These are phyloP conservation scores for Hyles euphorbiae DNA, from an alignment of 1,140 invertebrate species.

Conservation along the genomic window DNA sequence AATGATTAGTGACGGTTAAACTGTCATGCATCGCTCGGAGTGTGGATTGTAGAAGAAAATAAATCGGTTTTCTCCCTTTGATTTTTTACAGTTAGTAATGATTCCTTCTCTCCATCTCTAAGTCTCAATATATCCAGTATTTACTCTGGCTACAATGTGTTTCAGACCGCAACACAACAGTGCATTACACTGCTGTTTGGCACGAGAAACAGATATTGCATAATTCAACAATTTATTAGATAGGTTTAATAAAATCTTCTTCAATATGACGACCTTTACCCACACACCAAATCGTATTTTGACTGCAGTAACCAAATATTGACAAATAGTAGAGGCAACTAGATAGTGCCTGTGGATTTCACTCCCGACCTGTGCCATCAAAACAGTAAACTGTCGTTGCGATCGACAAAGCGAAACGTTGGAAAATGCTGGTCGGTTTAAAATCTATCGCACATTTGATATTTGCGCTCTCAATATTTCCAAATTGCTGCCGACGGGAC, in stretches of 20 bases:
- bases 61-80: neutral
- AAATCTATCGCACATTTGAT: neutral
- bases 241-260: neutral
- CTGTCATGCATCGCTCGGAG: too few relatives aligned
- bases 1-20: neutral
- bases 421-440: conserved; percentile 9
- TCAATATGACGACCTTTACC: too few relatives aligned
- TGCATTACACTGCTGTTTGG: too few relatives aligned
- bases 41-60: too few relatives aligned
- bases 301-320: too few relatives aligned
- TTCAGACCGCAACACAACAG: too few relatives aligned
- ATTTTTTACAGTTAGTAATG: too few relatives aligned
- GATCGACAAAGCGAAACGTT: conserved; percentile 20
- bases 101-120: neutral
- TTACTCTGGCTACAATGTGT: too few relatives aligned
- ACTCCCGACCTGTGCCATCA: conserved; percentile 19
- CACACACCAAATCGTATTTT: too few relatives aligned
- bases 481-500: too few relatives aligned
- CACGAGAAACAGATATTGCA: too few relatives aligned
- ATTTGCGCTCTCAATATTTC: conserved; percentile 10
- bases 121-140: too few relatives aligned
- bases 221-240: neutral
- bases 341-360: conserved; percentile 11
- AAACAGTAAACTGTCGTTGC: conserved; percentile 29
- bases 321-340: conserved; percentile 5